Evolutionary conservation across 2,113 vertebrate genomes (phyloP), one percentile per base, ranked within the genome.

Genomic region (Phaetusa simplex): DNA sequence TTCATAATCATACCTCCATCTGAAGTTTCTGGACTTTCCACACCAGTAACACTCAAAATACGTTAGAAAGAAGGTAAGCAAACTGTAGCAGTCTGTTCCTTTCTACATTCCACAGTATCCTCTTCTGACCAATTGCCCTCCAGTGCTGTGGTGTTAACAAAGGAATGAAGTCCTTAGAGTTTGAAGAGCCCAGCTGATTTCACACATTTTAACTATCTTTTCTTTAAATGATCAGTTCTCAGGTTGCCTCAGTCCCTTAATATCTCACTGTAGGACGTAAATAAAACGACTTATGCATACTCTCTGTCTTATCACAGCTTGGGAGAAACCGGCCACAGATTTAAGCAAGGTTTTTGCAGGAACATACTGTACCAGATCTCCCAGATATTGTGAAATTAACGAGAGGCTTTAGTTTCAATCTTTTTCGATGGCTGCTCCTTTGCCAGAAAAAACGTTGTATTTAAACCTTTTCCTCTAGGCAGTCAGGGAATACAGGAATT

Each of bases 311-410:
- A 50, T 50, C 53, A 88, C 23, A 77, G 71, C 53, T 50, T 90
- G 58, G 24, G 50, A 93, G 74, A 88, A 90, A 80, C 12, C 77
- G 45, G 45, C 17, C 36, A 62, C 59, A 81, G 92, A 95, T 89
- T 77, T 90, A 97, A 98, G 69, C 62, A 97, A 89, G 91, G 34
- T n/a, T 97, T 97, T 95, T 96, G 77, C 56, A 94, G 89, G 81
- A 97, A 98, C 92, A 45, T 19, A 50, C 40, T 86, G 93, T 96
- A 92, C 90, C 77, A 94, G 49, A 95, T 97, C 92, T 95, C 76
- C 55, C 83, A 97, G 96, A 97, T 93, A 94, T 98, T 98, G 97
- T 98, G 97, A 97, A 98, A 98, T 78, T 86, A 93, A 88, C 5
- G 9, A 90, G 84, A 82, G 81, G 88, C 93, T 98, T 91, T 97